phyloP scores from a whole-genome alignment of 2,113 vertebrate genomes.

The Leucopsar rothschildi region DNA sequence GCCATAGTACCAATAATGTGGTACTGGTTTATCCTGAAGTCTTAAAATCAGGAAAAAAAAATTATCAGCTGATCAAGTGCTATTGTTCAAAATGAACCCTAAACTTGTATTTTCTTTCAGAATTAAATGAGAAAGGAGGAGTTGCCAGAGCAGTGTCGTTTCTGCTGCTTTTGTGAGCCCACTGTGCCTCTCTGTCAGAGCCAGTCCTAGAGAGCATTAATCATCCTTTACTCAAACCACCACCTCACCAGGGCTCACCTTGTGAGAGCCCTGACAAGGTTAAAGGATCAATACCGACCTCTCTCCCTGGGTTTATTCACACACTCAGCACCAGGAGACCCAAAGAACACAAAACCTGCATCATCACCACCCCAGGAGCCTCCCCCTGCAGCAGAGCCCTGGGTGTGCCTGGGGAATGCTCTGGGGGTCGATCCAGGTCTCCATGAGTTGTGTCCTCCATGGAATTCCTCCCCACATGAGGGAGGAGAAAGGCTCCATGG shows the following conservation, averaged over 20 bases:
- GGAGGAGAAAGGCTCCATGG: neutral
- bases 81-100: neutral
- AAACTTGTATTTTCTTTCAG: neutral
- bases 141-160: neutral
- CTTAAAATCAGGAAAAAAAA: neutral
- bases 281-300: neutral
- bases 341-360: fast-evolving
- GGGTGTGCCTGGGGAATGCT: neutral
- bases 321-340: neutral
- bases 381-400: neutral
- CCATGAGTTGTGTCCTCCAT: fast-evolving
- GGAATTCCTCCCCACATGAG: neutral
- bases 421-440: neutral
- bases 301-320: neutral
- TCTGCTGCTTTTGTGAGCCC: neutral
- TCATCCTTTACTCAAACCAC: neutral
- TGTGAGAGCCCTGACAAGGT: neutral
- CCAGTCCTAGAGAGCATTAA: neutral
- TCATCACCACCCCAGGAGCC: fast-evolving
- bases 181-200: neutral
- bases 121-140: neutral
- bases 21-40: neutral
- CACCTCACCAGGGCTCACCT: neutral
- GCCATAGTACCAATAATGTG: too few relatives aligned
- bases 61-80: neutral